Base-by-base conservation (phyloP, 2,888 invertebrate species). In the Nephrotoma guestfalica region DNA sequence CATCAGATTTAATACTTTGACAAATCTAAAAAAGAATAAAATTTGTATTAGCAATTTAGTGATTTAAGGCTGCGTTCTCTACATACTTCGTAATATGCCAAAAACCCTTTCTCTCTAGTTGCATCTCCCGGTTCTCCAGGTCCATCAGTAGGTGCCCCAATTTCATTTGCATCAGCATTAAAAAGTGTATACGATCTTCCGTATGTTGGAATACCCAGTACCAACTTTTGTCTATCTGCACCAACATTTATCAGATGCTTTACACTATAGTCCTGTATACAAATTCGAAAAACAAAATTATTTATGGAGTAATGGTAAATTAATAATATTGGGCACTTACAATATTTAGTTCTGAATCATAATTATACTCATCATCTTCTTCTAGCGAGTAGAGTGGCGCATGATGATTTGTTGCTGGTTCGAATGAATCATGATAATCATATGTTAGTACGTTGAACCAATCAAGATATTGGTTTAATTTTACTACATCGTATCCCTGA, bases 381-480 rank as follows among this genome's bases (percentile, higher is more conserved):
- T 94, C 95, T 5, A 96, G 91, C 0, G 97, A 94, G 90, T 94
- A 96, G 9, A 98, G 93, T 0, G 98, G 97, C 0, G 97, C 95
- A 92, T 98, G 98, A 90, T 98, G 98, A 92, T 97, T 97, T 5
- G 96, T 97, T 0, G 96, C 95, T 0, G 97, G 97, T 90, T 98
- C 97, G 90, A 96, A 97, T 0, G 97, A 96, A 0, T 97, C 97
- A 91, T 98, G 97, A 91, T 97, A 98, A 91, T 98, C 98, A 91
- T 98, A 98, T 3, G 97, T 96, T 43, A 98, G 92, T 87, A 98
- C 93, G 92, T 98, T 98, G 93, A 98, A 96, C 94, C 98, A 98
- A 92, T 98, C 98, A 88, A 97, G 92, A 91, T 97, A 95, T 94
- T 95, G 95, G 90, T 97, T 96, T 87, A 98, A 92, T 89, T 95